These are phyloP conservation scores for Microctonus brassicae DNA, from an alignment of 2,888 invertebrate genomes.

Conservation along the genomic window DNA sequence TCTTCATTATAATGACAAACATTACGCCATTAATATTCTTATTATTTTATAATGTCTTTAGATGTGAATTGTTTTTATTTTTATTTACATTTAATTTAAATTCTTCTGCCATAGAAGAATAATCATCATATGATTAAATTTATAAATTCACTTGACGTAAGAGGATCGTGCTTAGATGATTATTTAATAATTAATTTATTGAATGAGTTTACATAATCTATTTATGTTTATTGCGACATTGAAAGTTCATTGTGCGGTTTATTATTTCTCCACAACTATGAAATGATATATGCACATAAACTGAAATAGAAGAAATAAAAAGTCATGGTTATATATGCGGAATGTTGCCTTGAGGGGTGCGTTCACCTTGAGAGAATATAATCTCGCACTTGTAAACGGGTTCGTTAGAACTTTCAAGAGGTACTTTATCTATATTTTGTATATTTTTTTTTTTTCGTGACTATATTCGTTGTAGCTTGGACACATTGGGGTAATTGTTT, in stretches of 20 bases:
- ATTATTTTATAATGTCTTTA: no score
- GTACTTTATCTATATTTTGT: constrained; percentile 6
- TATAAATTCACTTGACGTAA: neutral
- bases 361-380: constrained; percentile 26
- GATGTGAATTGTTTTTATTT: no score
- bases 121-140: neutral
- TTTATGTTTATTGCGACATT: neutral
- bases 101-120: neutral
- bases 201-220: neutral
- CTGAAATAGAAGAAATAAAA: neutral
- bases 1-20: neutral
- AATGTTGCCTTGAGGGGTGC: constrained; percentile 31
- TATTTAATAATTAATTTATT: neutral
- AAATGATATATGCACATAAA: neutral
- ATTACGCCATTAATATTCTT: no score
- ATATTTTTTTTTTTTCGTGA: neutral
- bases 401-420: constrained; percentile 31
- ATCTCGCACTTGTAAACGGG: constrained; percentile 30
- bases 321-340: constrained; percentile 8
- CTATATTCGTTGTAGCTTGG: constrained; percentile 4
- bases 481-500: constrained; percentile 11
- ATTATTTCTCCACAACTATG: neutral
- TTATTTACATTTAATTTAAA: neutral
- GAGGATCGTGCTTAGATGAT: neutral
- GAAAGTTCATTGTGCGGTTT: neutral